Percentiles rank a stretch among this genome's conserved stretches.
These are phyloP conservation scores for Spea bombifrons DNA, from an alignment of 2,113 vertebrate genomes.

Conservation along the genomic window DNA sequence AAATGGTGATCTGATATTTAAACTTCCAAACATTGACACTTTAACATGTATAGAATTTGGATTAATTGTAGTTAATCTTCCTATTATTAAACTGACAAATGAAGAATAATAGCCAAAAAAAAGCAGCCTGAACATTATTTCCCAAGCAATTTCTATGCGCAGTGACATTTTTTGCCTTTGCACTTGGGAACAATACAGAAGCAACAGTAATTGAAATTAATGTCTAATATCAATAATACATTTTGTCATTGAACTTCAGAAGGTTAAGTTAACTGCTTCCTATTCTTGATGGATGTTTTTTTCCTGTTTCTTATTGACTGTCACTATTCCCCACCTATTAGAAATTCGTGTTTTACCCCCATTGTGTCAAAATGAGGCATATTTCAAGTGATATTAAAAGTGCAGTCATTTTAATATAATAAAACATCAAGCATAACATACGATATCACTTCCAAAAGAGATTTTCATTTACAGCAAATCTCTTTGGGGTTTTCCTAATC, in stretches of 20 bases:
- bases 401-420: no score
- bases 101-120: constrained; percentile 51
- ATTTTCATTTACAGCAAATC: no score
- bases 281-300: not conserved
- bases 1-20: not conserved
- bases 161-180: constrained; percentile 41
- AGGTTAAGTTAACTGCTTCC: not conserved
- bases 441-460: no score
- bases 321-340: no score
- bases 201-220: not conserved
- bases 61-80: constrained; percentile 55
- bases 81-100: constrained; percentile 53
- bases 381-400: no score
- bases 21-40: not conserved
- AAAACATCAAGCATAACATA: no score
- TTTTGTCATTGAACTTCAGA: constrained; percentile 12
- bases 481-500: no score
- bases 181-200: constrained; percentile 29
- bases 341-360: no score
- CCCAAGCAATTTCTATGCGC: constrained; percentile 25
- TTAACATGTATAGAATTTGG: constrained; percentile 7
- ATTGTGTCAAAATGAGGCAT: no score
- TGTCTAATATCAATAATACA: constrained; percentile 1
- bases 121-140: constrained; percentile 40
- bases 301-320: no score